These are phyloP conservation scores for Spheniscus mendiculus DNA, from an alignment of 2,113 vertebrate genomes.

Conservation along the genomic window DNA sequence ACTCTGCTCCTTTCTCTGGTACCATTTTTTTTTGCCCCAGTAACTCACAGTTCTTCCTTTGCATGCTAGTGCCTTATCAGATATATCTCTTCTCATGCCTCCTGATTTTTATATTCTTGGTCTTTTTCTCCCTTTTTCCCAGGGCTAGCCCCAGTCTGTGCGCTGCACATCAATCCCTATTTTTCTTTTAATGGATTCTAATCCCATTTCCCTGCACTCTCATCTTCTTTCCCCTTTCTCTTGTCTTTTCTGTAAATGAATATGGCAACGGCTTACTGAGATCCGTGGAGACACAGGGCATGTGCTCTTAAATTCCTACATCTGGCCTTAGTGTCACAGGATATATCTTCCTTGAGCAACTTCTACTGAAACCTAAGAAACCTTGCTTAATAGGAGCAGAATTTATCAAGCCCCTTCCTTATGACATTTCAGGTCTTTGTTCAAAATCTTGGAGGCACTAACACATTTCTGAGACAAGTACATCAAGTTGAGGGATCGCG, in stretches of 20 bases:
- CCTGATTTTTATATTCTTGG: background rate
- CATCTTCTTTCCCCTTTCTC: background rate
- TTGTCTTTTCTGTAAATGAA: background rate
- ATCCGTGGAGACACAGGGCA: background rate
- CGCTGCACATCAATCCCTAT: background rate
- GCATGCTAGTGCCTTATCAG: background rate
- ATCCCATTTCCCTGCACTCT: background rate
- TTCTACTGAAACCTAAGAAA: background rate
- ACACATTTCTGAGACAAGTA: background rate
- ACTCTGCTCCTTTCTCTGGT: background rate
- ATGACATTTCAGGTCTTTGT: background rate
- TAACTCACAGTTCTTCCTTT: background rate
- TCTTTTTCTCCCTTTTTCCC: background rate
- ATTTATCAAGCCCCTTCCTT: background rate
- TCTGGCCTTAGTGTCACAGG: background rate
- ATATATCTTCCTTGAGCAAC: background rate
- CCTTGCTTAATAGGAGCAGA: background rate
- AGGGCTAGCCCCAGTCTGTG: background rate
- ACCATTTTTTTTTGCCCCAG: background rate
- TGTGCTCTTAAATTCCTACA: background rate
- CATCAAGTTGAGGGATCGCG: too few relatives aligned
- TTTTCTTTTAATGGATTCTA: background rate
- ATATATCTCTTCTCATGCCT: background rate
- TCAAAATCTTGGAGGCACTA: background rate
- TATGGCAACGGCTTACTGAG: background rate